phyloP scores from a whole-genome alignment of 2,888 invertebrate species.

The Taphrorychus bicolor region DNA sequence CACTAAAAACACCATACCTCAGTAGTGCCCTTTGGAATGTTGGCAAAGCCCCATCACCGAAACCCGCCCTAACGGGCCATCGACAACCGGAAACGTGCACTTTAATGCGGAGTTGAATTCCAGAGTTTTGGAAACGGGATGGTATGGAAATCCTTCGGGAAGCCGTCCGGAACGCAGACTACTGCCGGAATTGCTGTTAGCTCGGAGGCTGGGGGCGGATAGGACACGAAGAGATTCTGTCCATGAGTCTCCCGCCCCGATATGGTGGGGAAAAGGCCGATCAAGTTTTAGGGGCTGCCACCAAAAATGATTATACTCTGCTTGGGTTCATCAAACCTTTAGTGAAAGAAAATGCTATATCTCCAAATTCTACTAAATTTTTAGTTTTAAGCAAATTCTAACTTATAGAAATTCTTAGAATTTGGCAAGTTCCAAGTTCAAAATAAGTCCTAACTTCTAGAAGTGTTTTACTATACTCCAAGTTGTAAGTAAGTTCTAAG shows the following conservation, averaged over 20 bases:
- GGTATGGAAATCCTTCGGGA: background rate
- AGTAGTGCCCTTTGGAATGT: background rate
- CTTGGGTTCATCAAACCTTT: background rate
- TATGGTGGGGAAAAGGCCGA: slow-evolving; percentile 14
- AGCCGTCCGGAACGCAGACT: slow-evolving; percentile 1
- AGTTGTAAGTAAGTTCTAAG: too few relatives aligned
- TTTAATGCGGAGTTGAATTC: background rate
- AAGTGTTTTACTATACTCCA: too few relatives aligned
- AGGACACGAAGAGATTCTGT: slow-evolving; percentile 52
- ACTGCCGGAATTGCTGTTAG: slow-evolving; percentile 43
- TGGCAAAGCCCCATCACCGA: too few relatives aligned
- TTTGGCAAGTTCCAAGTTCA: too few relatives aligned
- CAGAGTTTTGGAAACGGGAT: background rate
- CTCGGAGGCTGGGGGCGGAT: slow-evolving; percentile 49
- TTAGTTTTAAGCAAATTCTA: too few relatives aligned
- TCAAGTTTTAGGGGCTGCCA: slow-evolving; percentile 17
- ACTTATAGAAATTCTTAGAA: too few relatives aligned
- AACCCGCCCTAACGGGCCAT: background rate
- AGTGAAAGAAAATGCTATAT: background rate
- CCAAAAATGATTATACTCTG: too few relatives aligned
- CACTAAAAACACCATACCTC: too few relatives aligned
- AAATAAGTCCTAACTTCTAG: too few relatives aligned
- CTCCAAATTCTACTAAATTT: too few relatives aligned
- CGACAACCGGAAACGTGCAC: background rate
- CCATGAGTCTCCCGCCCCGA: slow-evolving; percentile 49